Base-by-base conservation (phyloP, 2,797 vertebrate genomes). In the Schizopygopsis malacanthus region DNA sequence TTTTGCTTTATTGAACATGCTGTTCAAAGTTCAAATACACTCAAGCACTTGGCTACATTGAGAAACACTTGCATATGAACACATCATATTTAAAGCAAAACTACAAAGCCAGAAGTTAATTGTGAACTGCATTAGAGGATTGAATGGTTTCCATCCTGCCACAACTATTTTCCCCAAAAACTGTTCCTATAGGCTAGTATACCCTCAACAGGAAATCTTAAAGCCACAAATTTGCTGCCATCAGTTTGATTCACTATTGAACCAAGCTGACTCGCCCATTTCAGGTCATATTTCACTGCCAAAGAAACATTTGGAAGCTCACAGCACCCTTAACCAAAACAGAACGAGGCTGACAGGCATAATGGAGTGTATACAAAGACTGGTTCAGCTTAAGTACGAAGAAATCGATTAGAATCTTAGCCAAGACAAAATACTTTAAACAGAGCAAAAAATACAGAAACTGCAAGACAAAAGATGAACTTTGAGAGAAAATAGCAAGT, bases 241-340 rank as follows among this genome's bases (percentile, higher is more conserved):
- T 85, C 28, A 52, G 41, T 80, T 65, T 81, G 59, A 75, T 67
- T 81, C 43, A 28, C 78, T 8, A 50, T 20, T 54, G 25, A 72
- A 63, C 52, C 39, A 45, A 71, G 70, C 20, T 65, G 69, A 73
- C 69, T 85, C 39, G 33, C 25, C 52, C 77, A 81, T 72, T 85
- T 80, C 41, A 85, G 77, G 18, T 71, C 77, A 61, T 85, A 85
- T 85, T 72, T 79, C 76, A 80, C 52, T 63, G 84, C 67, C 77
- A 73, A 79, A 78, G 54, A 85, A 79, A 85, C 77, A 85, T 85
- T 77, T 80, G 84, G 77, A 85, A 72, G 76, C 84, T 50, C 28
- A 80, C 39, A 79, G 54, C 71, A 56, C 47, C 50, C 25, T 28
- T 47, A 28, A 72, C 52, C 37, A 70, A 50, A 71, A 37, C 67